Base-by-base conservation (phyloP, 2,797 vertebrate species). In the Phyllotis vaccarum region DNA sequence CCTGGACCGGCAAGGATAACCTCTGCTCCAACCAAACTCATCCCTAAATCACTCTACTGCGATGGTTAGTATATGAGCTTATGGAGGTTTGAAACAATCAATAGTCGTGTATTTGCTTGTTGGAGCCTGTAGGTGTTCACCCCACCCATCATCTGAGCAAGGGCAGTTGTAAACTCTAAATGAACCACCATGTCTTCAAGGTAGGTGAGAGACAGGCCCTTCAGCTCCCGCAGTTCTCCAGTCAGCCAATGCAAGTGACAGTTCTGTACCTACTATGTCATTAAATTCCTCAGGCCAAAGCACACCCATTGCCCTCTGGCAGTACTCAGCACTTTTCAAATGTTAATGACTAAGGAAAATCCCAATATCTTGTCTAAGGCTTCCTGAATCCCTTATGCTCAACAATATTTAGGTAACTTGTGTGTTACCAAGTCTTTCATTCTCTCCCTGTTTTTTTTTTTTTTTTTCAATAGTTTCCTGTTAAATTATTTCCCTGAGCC, bases 341-440 rank as follows among this genome's bases (percentile, higher is more conserved):
- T 72, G 86, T 75, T 76, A 81, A 83, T 83, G 31, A 94, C 43
- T 94, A 62, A 96, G 90, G 89, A 96, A 90, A 97, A 78, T 24
- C 75, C 68, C 90, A 72, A 58, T 46, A 81, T 82, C 17, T 94
- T 91, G 64, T 79, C 79, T 81, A 64, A 94, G 90, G 72, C 78
- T 90, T 93, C 89, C 46, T 97, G 56, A 94, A 81, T 96, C 80
- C 56, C 92, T 95, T 95, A 62, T 64, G 75, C 13, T 74, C 37
- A 93, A 94, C 54, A 95, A 82, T 91, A 92, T 97, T 95, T 97
- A 95, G 91, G 87, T 96, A 82, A 82, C 81, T 90, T 91, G 40
- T 86, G 64, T 88, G 94, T 90, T 92, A 81, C 66, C 80, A 90
- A 79, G 40, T 74, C 94, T 97, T 96, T 95, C 46, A 5, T 49